Percentiles rank a stretch among this genome's conserved stretches.
These are phyloP conservation scores for Zapornia atra DNA, from an alignment of 2,113 vertebrate species.

Conservation along the genomic window DNA sequence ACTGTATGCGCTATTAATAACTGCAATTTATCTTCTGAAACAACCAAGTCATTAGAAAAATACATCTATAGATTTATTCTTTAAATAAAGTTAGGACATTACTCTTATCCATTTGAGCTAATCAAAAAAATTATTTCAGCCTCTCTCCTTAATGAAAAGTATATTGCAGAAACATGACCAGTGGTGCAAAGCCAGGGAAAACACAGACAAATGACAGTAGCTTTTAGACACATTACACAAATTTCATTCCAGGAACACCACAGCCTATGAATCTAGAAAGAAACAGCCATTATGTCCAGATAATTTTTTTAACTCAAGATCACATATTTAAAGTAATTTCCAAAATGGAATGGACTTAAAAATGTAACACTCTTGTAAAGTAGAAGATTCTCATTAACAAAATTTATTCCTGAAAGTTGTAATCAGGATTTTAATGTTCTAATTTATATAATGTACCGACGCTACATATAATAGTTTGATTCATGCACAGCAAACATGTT, in stretches of 20 bases:
- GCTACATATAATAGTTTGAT: not conserved
- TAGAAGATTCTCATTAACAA: not conserved
- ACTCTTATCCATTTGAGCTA: slow-evolving; percentile 35
- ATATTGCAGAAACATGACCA: not conserved
- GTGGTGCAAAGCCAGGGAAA: not conserved
- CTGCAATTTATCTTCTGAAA: slow-evolving; percentile 34
- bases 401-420: not conserved
- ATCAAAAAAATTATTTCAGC: slow-evolving; percentile 47
- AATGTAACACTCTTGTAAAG: not conserved
- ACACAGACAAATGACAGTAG: not conserved
- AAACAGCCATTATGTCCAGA: not conserved
- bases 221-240: not conserved
- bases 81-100: slow-evolving; percentile 19
- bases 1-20: slow-evolving; percentile 1
- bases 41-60: slow-evolving; percentile 21
- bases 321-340: not conserved
- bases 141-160: slow-evolving; percentile 33
- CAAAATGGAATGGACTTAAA: not conserved
- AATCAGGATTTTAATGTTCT: not conserved
- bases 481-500: not conserved
- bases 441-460: not conserved
- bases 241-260: slow-evolving; percentile 30
- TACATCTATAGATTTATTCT: not conserved
- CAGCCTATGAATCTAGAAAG: not conserved
- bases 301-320: not conserved